Conservation (phyloP, 1,140 invertebrate genomes). For the Matsumurasca onukii region DNA sequence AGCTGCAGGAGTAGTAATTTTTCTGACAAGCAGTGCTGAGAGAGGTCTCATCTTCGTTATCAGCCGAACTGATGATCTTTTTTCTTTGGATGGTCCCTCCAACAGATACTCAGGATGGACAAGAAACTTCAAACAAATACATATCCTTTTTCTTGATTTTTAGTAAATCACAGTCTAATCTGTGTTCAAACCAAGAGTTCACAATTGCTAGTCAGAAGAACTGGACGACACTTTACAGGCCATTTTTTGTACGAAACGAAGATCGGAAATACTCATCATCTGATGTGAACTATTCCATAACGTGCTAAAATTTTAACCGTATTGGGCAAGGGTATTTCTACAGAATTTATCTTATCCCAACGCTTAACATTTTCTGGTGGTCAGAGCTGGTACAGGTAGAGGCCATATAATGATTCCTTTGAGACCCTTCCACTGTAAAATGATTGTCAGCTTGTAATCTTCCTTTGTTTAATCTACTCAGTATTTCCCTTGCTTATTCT, state of each 20-base stretch:
- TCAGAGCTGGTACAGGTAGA: not conserved
- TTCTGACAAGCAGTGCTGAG: not conserved
- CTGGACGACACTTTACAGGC: slow-evolving; percentile 43
- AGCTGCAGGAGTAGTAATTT: not conserved
- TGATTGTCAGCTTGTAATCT: not conserved
- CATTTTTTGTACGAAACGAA: slow-evolving; percentile 43
- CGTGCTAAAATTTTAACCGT: not conserved
- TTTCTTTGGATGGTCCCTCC: not conserved
- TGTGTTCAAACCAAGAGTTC: slow-evolving; percentile 10
- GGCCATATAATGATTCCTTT: slow-evolving; percentile 12
- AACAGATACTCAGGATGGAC: not conserved
- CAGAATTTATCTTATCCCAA: not conserved
- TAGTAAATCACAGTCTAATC: not conserved
- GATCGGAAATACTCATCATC: slow-evolving; percentile 41
- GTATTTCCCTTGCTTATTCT: slow-evolving; percentile 26
- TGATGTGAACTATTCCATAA: slow-evolving; percentile 44
- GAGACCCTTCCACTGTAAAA: slow-evolving; percentile 22
- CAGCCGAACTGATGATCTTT: not conserved
- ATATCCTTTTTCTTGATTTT: not conserved
- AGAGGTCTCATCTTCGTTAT: not conserved
- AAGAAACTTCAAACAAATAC: not conserved
- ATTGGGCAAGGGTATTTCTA: not conserved
- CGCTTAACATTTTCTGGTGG: not conserved
- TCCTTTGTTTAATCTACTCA: slow-evolving; percentile 26
- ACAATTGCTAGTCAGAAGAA: not conserved